Evolutionary conservation across 1,140 invertebrate genomes (phyloP).

Genomic region (Aplysia californica): DNA sequence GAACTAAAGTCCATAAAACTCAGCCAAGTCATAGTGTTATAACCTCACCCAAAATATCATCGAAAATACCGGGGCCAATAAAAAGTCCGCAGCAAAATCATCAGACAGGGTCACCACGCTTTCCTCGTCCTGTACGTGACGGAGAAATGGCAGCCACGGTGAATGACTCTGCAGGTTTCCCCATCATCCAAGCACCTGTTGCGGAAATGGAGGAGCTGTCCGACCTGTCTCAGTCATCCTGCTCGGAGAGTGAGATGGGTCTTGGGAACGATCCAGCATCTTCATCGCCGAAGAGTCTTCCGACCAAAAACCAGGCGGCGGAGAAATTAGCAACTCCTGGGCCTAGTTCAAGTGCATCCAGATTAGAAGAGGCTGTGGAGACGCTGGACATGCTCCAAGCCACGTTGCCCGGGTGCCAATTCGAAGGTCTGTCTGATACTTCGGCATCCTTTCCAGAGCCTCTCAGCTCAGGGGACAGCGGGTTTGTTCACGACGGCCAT

Average conservation of each 20-base stretch:
- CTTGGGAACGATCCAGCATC: slow-evolving; percentile 5
- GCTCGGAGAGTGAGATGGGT: slow-evolving; percentile 31
- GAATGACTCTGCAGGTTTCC: slow-evolving; percentile 2
- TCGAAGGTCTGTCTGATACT: slow-evolving; percentile 13
- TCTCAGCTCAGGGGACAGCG: slow-evolving; percentile 38
- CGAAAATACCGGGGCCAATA: slow-evolving; percentile 16
- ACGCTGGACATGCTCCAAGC: slow-evolving; percentile 22
- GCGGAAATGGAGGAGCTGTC: slow-evolving; percentile 38
- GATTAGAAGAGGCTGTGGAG: slow-evolving; percentile 25
- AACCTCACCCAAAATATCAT: not conserved
- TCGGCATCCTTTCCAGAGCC: slow-evolving; percentile 25
- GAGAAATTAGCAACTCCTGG: not conserved
- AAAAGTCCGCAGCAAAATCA: not conserved
- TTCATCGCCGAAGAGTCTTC: slow-evolving; percentile 13
- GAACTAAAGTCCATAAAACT: not conserved
- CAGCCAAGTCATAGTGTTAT: not conserved
- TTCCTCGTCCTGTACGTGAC: not conserved
- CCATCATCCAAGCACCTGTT: slow-evolving; percentile 32
- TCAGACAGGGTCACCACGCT: not conserved
- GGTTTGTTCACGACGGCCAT: slow-evolving; percentile 34
- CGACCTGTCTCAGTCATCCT: slow-evolving; percentile 38
- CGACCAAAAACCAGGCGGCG: not conserved
- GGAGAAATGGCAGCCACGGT: slow-evolving; percentile 1
- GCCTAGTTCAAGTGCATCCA: not conserved
- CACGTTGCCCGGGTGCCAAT: slow-evolving; percentile 21